Evolutionary conservation across 23 tunicate species (phyloP).

Genomic region (Ascidia mentula): DNA sequence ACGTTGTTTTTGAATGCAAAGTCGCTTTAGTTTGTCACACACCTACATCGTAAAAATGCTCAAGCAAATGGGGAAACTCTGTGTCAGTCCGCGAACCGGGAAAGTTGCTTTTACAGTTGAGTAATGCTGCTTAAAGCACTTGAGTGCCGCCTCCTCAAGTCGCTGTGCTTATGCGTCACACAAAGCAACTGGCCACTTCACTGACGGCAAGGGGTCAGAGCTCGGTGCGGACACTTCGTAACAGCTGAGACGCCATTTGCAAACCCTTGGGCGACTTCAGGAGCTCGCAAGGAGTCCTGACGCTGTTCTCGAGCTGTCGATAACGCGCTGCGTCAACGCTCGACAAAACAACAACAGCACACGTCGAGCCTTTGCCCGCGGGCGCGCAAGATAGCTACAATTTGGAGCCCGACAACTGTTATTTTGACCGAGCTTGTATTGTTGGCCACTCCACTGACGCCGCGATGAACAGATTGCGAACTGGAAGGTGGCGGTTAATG

Average conservation of each 20-base stretch:
- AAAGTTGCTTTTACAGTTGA: background rate
- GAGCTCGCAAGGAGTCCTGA: background rate
- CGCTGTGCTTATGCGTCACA: background rate
- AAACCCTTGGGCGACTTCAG: background rate
- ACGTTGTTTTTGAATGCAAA: too few species aligned
- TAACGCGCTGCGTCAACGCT: background rate
- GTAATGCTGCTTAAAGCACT: background rate
- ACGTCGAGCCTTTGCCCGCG: background rate
- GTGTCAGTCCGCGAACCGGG: background rate
- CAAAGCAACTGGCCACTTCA: background rate
- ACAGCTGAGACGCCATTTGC: slow-evolving; percentile 8
- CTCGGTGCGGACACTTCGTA: background rate
- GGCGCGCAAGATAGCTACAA: background rate
- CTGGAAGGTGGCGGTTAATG: background rate
- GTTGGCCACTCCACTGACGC: background rate
- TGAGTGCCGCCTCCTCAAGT: background rate
- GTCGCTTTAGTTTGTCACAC: too few species aligned
- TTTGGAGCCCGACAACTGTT: background rate
- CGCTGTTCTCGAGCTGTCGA: background rate
- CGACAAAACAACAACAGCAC: background rate
- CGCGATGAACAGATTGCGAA: slow-evolving; percentile 6
- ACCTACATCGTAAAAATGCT: too few species aligned
- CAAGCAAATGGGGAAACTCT: too few species aligned
- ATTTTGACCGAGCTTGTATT: background rate
- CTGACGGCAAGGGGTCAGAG: background rate